Evolutionary conservation across 2,797 vertebrate species (phyloP), one percentile per base, ranked within the genome.

Genomic region (Trachurus trachurus): DNA sequence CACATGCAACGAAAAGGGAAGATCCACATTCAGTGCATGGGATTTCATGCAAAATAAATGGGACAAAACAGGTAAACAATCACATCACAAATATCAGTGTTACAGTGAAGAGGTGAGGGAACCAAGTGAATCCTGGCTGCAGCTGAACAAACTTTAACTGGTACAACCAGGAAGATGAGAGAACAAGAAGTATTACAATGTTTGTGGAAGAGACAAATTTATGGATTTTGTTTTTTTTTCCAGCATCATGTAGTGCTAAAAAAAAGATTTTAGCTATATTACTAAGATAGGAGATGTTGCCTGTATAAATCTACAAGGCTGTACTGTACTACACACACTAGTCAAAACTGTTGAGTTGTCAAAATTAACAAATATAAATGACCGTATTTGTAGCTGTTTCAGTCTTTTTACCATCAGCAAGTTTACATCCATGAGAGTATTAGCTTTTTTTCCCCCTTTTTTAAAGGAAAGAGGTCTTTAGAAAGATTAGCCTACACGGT

Each of bases 271-370:
- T 31, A 6, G 49, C 39, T 34, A 12, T 29, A 52, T 66, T 22
- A 45, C 22, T 31, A 11, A 44, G 9, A 37, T 26, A n/a, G 26
- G 45, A 19, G 39, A 45, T 39, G 1, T 0, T 52, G 57, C 50
- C 21, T 61, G 29, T 15, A 9, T 6, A 70, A 52, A 9, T 5
- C 26, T 49, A 19, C 26, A 21, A 70, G 21, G 26, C 15, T n/a
- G n/a, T n/a, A n/a, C n/a, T 31, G 26, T 26, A 62, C 19, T 45
- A 15, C 7, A 47, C 58, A 71, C 42, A 21, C 37, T 17, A 19
- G 45, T 19, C 9, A 57, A 57, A 73, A 73, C 44, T 47, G 26
- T 37, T 19, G 5, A 72, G 22, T 34, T 57, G 31, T 69, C 19
- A 26, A 21, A 64, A 50, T 39, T 53, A 22, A 21, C n/a, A 12